Conservation (phyloP, 2,888 invertebrate genomes). For the Alloscopus bannaensis region DNA sequence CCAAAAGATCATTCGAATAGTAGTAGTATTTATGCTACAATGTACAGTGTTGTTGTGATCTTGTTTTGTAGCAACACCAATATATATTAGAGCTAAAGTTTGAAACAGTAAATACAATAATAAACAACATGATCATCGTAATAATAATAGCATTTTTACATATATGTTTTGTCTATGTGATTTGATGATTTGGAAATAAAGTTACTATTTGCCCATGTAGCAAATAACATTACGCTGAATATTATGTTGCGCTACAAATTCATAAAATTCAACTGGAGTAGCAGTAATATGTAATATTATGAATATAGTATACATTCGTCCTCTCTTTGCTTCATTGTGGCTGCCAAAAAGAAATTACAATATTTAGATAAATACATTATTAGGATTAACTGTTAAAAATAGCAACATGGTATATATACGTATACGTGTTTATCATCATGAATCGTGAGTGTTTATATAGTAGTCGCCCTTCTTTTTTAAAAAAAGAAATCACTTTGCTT, state of each 20-base stretch:
- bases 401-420: constrained; percentile 33
- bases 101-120: neutral
- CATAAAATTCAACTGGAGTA: too few species aligned
- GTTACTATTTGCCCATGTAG: too few species aligned
- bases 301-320: constrained; percentile 6
- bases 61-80: neutral
- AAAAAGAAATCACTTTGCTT: too few species aligned
- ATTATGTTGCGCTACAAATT: too few species aligned
- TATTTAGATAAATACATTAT: neutral
- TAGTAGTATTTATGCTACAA: neutral
- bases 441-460: constrained; percentile 1
- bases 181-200: too few species aligned
- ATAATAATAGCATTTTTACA: too few species aligned
- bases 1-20: neutral
- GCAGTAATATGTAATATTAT: neutral
- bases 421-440: constrained; percentile 35
- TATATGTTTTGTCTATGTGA: too few species aligned
- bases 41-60: neutral
- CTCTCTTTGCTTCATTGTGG: neutral
- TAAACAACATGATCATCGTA: neutral
- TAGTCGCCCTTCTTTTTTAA: neutral
- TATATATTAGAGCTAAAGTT: neutral
- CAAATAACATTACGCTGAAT: too few species aligned
- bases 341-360: neutral
- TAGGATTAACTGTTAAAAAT: constrained; percentile 32